Conservation (phyloP, 30 jellyfish, hydroid and myxozoan species). For the Aurelia sp. region DNA sequence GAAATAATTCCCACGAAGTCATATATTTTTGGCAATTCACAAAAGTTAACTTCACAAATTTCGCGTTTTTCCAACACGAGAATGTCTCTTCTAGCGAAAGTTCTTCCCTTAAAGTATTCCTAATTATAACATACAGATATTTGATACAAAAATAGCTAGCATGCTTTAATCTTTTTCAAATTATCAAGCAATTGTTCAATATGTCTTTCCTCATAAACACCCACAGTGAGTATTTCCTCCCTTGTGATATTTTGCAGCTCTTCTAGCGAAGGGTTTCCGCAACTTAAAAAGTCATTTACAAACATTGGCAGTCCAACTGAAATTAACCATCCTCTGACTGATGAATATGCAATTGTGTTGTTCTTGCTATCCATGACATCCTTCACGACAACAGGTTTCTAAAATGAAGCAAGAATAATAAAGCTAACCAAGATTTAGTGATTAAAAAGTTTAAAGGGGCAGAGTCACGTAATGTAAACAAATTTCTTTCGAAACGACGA, state of each 20-base stretch:
- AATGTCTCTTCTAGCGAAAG: too few relatives aligned
- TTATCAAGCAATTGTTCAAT: constrained; percentile 55
- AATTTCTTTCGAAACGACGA: too few relatives aligned
- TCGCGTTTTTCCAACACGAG: too few relatives aligned
- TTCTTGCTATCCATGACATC: neutral
- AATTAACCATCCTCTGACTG: constrained; percentile 76
- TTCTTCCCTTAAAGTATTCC: neutral
- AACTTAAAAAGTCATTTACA: constrained; percentile 57
- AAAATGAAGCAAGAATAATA: neutral
- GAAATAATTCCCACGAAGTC: too few relatives aligned
- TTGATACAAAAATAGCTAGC: constrained; percentile 34
- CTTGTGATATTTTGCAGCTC: constrained; percentile 51
- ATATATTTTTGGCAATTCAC: too few relatives aligned
- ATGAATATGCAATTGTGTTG: neutral
- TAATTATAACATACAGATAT: constrained; percentile 1
- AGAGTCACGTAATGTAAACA: too few relatives aligned
- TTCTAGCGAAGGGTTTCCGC: constrained; percentile 49
- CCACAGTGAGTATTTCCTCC: constrained; percentile 61
- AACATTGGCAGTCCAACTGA: constrained; percentile 92
- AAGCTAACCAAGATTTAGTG: too few relatives aligned
- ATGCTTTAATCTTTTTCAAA: constrained; percentile 4
- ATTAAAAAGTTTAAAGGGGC: too few relatives aligned
- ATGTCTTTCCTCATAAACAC: constrained; percentile 86
- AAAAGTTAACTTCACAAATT: too few relatives aligned
- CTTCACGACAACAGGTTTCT: constrained; percentile 28